These are phyloP conservation scores for Numenius arquata DNA, from an alignment of 2,113 vertebrate species.

Conservation along the genomic window DNA sequence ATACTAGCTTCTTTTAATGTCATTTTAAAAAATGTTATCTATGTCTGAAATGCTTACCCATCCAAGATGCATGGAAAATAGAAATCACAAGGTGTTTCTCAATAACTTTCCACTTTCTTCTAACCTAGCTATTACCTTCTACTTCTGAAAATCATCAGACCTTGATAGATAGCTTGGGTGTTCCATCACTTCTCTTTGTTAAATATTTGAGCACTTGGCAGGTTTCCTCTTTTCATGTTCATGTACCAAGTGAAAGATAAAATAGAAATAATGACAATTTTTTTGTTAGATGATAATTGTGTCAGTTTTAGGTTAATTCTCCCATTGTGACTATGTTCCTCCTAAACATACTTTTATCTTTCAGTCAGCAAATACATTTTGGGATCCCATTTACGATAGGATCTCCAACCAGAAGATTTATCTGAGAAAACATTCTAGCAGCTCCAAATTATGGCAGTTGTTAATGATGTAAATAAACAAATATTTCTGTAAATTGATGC, in stretches of 20 bases:
- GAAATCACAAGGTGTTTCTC: neutral
- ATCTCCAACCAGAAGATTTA: neutral
- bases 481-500: neutral
- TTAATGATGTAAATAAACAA: neutral
- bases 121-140: neutral
- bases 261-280: neutral
- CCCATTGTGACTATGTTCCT: neutral
- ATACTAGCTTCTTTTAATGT: neutral
- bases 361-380: neutral
- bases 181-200: neutral
- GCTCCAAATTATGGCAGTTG: neutral
- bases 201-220: neutral
- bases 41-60: neutral
- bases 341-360: neutral
- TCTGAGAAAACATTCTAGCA: neutral
- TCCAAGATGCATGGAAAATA: neutral
- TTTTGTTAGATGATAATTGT: neutral
- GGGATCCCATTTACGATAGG: neutral
- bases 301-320: neutral
- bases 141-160: neutral
- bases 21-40: neutral
- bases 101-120: neutral
- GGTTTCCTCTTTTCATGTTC: neutral
- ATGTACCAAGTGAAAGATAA: neutral
- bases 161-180: neutral